Evolutionary conservation across 2,888 invertebrate species (phyloP), one percentile per base, ranked within the genome.

Genomic region (Ernsta delagoae): DNA sequence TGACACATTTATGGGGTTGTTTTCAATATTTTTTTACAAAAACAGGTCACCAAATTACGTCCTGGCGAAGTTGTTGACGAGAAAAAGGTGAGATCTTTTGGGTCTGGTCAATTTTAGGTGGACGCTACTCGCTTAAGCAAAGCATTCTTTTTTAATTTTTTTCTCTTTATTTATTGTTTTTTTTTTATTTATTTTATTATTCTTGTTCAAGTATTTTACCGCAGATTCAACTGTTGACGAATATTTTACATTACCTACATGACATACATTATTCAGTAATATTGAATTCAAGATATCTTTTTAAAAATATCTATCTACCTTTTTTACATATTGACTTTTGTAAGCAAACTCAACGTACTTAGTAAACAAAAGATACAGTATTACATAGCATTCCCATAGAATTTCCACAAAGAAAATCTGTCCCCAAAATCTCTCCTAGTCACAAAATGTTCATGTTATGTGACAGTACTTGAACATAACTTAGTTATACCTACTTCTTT

Each of bases 11-110:
- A 80, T 79, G 84, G 87, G 87, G 85, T 81, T 86, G 90, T 90
- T 89, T 89, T 91, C 87, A 85, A 80, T 90, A 73, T 92, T 92
- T 90, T 92, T 78, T 70, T 70, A 88, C 89, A 88, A 90, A 85
- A 89, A 91, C 93, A 94, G 97, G 97, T 97, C 94, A 97, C 96
- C 94, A 97, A 97, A 96, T 97, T 98, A 93, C 97, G 98, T 84
- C 98, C 98, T 83, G 98, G 98, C 92, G 98, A 98, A 96, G 97
- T 98, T 92, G 93, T 97, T 94, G 97, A 97, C 94, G 98, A 98
- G 91, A 97, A 96, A 95, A 97, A 97, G 98, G 98, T 98, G 97
- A 97, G 92, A 91, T 87, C 85, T 84, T 86, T 86, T 89, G 90
- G 90, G 85, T 90, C 91, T 90, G 89, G 88, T 86, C 88, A 83